Percentiles rank a stretch among this genome's conserved stretches.
These are phyloP conservation scores for Leptobrachium ailaonicum DNA, from an alignment of 2,113 vertebrate genomes.

Conservation along the genomic window DNA sequence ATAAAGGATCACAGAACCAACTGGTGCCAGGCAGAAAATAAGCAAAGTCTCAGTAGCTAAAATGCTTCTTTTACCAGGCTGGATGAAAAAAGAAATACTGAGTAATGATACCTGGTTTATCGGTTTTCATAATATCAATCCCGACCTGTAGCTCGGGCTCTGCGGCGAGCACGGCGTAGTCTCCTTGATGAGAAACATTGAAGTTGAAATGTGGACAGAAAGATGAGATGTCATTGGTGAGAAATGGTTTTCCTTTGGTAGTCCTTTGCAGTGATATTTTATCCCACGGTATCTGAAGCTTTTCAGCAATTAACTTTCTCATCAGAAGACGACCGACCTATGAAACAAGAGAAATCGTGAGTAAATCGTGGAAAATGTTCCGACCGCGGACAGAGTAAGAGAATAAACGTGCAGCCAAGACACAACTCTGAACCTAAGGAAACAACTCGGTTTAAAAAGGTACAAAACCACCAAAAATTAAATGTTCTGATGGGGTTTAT, in stretches of 20 bases:
- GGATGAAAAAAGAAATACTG: no score
- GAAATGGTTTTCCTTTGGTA: slow-evolving; percentile 86
- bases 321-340: slow-evolving; percentile 91
- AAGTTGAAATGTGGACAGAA: slow-evolving; percentile 75
- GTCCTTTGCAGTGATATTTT: slow-evolving; percentile 82
- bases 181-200: slow-evolving; percentile 94
- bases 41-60: no score
- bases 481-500: no score
- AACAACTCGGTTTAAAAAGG: no score
- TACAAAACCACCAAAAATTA: no score
- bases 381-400: no score
- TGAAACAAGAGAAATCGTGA: slow-evolving; percentile 53
- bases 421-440: no score
- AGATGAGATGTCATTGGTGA: slow-evolving; percentile 63
- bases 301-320: slow-evolving; percentile 85
- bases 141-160: slow-evolving; percentile 85
- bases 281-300: slow-evolving; percentile 84
- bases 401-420: no score
- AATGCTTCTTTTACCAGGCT: no score
- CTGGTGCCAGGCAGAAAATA: no score
- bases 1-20: no score
- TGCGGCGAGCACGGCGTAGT: slow-evolving; percentile 89
- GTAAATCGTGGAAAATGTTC: neutral
- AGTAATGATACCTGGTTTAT: slow-evolving; percentile 78
- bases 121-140: slow-evolving; percentile 91